These are phyloP conservation scores for Sebastes schlegelii DNA, from an alignment of 2,113 vertebrate species.

Conservation along the genomic window DNA sequence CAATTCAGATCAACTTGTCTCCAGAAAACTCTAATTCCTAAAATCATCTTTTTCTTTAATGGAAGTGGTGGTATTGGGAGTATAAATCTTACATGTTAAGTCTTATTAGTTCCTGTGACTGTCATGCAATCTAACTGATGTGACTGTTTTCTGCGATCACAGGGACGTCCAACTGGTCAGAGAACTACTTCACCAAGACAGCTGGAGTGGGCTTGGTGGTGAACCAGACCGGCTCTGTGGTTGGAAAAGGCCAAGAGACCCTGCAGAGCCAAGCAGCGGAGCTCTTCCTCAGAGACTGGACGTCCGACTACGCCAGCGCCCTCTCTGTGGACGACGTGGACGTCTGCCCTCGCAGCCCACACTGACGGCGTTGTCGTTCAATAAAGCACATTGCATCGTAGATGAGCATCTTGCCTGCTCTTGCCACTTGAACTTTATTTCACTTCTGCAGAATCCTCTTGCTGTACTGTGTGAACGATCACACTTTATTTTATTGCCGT, in stretches of 20 bases:
- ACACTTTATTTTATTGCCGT: neutral
- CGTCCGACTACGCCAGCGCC: conserved; percentile 62
- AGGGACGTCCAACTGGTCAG: conserved; percentile 90
- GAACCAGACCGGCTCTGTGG: conserved; percentile 81
- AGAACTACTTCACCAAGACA: conserved; percentile 85
- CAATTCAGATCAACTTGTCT: neutral
- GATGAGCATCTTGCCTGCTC: conserved; percentile 22
- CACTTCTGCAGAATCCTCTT: conserved; percentile 25
- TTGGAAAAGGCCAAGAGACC: conserved; percentile 63
- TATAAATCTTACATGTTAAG: too few relatives aligned
- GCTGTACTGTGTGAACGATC: conserved; percentile 18
- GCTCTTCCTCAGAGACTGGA: conserved; percentile 87
- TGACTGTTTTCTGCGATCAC: neutral
- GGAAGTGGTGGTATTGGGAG: neutral
- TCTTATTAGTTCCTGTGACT: too few relatives aligned
- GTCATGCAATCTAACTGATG: neutral
- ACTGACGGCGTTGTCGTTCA: conserved; percentile 1
- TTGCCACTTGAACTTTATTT: conserved; percentile 39
- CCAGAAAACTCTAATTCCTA: neutral
- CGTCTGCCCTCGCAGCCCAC: conserved; percentile 58
- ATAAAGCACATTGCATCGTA: neutral
- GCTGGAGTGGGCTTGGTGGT: conserved; percentile 86
- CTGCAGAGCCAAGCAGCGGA: conserved; percentile 79
- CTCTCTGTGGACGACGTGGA: conserved; percentile 58
- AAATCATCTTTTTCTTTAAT: neutral